A percentile compares a stretch with the other conserved stretches of the same genome.
phyloP scores from a whole-genome alignment of 2,113 vertebrate species.

The Martes martes region DNA sequence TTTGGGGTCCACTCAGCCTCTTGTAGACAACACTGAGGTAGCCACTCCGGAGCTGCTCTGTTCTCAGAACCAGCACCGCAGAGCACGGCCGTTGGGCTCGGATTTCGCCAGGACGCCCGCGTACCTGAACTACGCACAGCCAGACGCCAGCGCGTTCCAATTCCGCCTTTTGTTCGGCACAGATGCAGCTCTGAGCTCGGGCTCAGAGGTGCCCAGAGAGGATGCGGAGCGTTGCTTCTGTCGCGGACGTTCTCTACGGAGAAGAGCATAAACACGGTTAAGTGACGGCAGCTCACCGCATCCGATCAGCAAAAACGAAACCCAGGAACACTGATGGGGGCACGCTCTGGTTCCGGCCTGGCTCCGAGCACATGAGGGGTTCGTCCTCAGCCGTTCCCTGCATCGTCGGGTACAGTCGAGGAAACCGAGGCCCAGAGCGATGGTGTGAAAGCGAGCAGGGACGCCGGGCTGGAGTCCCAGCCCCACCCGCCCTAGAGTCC shows the following conservation, averaged over 20 bases:
- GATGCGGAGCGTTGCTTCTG: background rate
- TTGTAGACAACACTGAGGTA: background rate
- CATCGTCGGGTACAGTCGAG: background rate
- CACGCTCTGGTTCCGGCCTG: accelerated
- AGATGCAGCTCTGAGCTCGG: background rate
- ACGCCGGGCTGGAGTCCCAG: too few species aligned
- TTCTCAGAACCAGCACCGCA: background rate
- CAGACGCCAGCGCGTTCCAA: background rate
- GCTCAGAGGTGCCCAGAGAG: background rate
- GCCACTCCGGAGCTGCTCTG: accelerated
- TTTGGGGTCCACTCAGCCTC: background rate
- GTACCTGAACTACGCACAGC: background rate
- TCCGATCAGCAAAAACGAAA: background rate
- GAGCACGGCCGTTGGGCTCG: accelerated
- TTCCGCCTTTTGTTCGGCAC: background rate
- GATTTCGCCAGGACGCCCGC: background rate
- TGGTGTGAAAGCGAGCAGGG: too few species aligned
- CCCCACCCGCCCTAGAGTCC: background rate
- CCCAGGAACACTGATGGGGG: accelerated
- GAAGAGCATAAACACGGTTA: background rate
- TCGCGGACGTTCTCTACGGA: background rate
- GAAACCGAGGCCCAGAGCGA: background rate
- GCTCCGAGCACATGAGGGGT: accelerated
- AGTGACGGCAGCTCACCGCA: background rate
- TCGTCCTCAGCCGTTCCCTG: background rate